phyloP scores from a whole-genome alignment of 2,888 invertebrate species.

The Digitonthophagus gazella region DNA sequence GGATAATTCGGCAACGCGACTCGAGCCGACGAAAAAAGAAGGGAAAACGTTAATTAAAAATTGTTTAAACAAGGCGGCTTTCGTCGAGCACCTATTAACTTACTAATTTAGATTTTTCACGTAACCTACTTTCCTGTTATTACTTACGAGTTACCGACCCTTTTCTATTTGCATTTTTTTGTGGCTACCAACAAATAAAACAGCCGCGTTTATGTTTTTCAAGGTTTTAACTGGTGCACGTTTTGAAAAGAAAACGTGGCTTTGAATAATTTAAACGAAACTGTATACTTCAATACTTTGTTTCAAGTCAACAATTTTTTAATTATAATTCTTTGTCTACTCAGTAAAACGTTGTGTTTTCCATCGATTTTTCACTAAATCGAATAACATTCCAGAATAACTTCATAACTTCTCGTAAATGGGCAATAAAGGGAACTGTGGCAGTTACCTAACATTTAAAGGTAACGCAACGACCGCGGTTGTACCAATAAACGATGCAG shows the following conservation, averaged over 20 bases:
- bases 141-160: not conserved
- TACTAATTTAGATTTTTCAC: not conserved
- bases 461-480: not conserved
- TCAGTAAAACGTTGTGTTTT: too few relatives aligned
- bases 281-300: too few relatives aligned
- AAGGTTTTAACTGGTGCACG: not conserved
- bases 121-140: not conserved
- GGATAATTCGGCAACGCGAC: not conserved
- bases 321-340: too few relatives aligned
- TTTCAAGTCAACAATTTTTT: too few relatives aligned
- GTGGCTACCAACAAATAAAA: not conserved
- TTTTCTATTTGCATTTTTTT: not conserved
- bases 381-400: not conserved
- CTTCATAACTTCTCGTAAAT: not conserved
- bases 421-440: not conserved
- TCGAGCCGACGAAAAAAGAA: not conserved
- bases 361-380: not conserved
- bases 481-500: not conserved
- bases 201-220: not conserved
- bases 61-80: not conserved
- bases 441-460: not conserved
- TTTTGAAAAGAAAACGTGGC: not conserved
- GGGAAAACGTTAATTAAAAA: not conserved
- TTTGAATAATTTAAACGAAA: too few relatives aligned
- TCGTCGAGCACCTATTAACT: not conserved